Evolutionary conservation across 2,113 vertebrate genomes (phyloP), one percentile per base, ranked within the genome.

Genomic region (Oryzias melastigma): DNA sequence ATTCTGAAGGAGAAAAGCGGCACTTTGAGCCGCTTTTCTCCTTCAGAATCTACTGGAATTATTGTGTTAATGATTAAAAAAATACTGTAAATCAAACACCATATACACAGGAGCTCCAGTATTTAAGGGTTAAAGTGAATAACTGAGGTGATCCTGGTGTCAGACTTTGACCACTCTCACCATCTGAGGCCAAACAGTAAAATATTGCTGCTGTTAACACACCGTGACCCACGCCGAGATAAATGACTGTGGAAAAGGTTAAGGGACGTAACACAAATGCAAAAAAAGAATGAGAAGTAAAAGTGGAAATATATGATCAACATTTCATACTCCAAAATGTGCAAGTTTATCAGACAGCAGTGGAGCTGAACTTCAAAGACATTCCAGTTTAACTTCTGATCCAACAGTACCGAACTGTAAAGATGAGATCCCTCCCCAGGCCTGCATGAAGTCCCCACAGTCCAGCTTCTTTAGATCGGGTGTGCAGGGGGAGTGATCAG

Each of bases 391-490:
- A 35, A 35, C 35, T 2, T 12, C 2, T 45, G 7, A n/a, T 17
- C 13, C 1, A 4, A 62, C 25, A 42, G 66, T 91, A 94, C 93
- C 92, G 74, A 94, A 90, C 40, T 94, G 93, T 52, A 94, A 67
- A 16, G 93, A 94, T 5, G 92, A 91, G 71, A 94, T 94, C 19
- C 93, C 93, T 44, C 91, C 93, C 90, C 91, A 93, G 0, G 93
- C 93, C 69, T 91, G 77, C 16, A 67, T 84, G 71, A 94, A 94
- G 82, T 94, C 89, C 15, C 93, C 93, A 27, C 50, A 84, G 0
- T 90, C 80, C 75, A 90, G 53, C 35, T 71, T 86, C 82, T 93
- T 94, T 41, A 93, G 85, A 14, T 93, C 87, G 0, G 89, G 80
- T 5, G 90, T 93, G 68, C 93, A 93, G 46, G 93, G 91, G 1